Base-by-base conservation (phyloP, 2,113 vertebrate species). In the Cyanoramphus novaezelandiae region DNA sequence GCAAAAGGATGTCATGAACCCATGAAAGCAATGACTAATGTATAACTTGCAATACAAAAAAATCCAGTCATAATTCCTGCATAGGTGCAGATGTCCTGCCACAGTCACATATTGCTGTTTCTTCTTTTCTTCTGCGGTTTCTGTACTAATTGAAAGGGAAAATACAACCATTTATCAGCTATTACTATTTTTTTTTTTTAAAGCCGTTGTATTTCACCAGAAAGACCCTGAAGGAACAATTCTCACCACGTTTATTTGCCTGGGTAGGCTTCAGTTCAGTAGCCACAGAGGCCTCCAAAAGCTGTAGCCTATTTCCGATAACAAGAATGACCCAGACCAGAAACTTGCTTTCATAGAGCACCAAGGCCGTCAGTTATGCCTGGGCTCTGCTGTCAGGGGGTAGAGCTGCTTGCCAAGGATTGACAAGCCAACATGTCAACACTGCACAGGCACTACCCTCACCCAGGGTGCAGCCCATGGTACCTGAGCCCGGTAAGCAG, bases 401-500 rank as follows among this genome's bases (percentile, higher is more conserved):
- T 31, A 69, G 37, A 15, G 27, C 35, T 70, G 13, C 43, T 69
- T 31, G 20, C 37, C 0, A 0, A 35, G 19, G 17, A 4, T 43
- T n/a, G 33, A 23, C 52, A 18, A 53, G 35, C 16, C 60, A 47
- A 23, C 33, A 10, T 10, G 55, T n/a, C 46, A 53, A 1, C 11
- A 3, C 9, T n/a, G 60, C 25, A 11, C 0, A 2, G 27, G 21
- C 46, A 28, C 6, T 44, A 13, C 28, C 55, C 14, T 57, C 11
- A 17, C 24, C 21, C 35, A n/a, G 35, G 13, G 3, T n/a, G 27
- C n/a, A 47, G 1, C 60, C 25, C 14, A 0, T 13, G 49, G 33
- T 82, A 52, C 43, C 37, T 9, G 24, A 71, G 24, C 28, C 47
- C 41, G 37, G 53, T 25, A 44, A 63, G 13, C 17, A 31, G 37